Conservation (phyloP, 1,140 invertebrate genomes). For the Atopsyche davidsoni region DNA sequence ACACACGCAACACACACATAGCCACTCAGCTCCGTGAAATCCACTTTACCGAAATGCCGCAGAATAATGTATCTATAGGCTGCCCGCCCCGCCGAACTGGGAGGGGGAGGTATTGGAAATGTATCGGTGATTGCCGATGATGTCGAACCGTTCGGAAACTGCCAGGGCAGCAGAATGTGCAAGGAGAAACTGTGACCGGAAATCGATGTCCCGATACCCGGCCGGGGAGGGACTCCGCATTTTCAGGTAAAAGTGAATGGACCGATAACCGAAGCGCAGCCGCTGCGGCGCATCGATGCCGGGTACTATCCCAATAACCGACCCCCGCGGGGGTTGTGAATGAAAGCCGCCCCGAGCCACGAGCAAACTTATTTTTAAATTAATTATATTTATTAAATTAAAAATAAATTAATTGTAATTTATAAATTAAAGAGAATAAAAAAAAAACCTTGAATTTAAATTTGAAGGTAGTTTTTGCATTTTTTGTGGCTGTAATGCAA, state of each 20-base stretch:
- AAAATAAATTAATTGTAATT: neutral
- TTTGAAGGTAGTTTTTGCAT: too few relatives aligned
- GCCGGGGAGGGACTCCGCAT: conserved; percentile 13
- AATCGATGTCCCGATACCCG: conserved; percentile 45
- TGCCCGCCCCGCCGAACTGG: neutral
- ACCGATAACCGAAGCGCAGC: conserved; percentile 24
- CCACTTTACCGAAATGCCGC: too few relatives aligned
- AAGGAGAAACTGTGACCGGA: conserved; percentile 41
- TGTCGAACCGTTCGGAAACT: conserved; percentile 49
- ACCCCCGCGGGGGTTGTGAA: neutral
- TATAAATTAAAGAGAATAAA: too few relatives aligned
- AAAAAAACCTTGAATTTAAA: too few relatives aligned
- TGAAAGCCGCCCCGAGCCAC: too few relatives aligned
- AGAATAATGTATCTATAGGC: too few relatives aligned
- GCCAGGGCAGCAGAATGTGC: conserved; percentile 42
- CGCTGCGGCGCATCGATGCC: conserved; percentile 18
- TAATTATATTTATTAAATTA: neutral
- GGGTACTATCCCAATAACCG: conserved; percentile 2
- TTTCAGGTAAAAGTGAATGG: conserved; percentile 28
- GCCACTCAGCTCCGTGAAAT: too few relatives aligned
- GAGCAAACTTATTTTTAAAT: too few relatives aligned
- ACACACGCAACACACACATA: too few relatives aligned
- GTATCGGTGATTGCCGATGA: conserved; percentile 50
- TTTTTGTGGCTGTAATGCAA: too few relatives aligned
- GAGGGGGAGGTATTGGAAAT: conserved; percentile 37